Evolutionary conservation across 2,797 vertebrate species (phyloP).

Genomic region (Myiothlypis coronata): DNA sequence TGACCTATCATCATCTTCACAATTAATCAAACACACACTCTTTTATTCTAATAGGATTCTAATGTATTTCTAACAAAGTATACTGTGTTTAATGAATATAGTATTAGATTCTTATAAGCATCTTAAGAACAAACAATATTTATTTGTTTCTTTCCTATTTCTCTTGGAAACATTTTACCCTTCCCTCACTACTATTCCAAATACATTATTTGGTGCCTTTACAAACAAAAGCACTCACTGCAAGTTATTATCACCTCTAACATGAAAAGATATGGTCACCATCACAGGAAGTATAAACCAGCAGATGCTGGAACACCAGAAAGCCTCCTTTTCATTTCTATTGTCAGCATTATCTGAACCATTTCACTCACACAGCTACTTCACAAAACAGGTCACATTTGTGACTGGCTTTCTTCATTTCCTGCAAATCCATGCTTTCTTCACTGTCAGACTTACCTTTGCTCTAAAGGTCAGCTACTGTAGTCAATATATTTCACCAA

Average conservation of each 20-base stretch:
- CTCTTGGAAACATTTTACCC: not conserved
- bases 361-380: not conserved
- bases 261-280: not conserved
- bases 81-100: not conserved
- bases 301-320: not conserved
- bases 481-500: not conserved
- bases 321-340: not conserved
- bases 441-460: not conserved
- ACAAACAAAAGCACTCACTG: not conserved
- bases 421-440: not conserved
- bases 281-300: not conserved
- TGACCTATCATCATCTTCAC: not conserved
- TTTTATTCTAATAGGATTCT: not conserved
- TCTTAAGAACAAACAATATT: not conserved
- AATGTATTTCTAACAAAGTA: not conserved
- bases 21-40: not conserved
- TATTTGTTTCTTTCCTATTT: not conserved
- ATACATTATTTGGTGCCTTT: not conserved
- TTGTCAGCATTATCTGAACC: not conserved
- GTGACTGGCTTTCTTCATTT: not conserved
- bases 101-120: not conserved
- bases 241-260: not conserved
- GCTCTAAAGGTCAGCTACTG: not conserved
- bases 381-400: not conserved
- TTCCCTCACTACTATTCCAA: not conserved